Conservation (phyloP, 2,888 invertebrate species). For the Caenorhabditis wallacei region DNA sequence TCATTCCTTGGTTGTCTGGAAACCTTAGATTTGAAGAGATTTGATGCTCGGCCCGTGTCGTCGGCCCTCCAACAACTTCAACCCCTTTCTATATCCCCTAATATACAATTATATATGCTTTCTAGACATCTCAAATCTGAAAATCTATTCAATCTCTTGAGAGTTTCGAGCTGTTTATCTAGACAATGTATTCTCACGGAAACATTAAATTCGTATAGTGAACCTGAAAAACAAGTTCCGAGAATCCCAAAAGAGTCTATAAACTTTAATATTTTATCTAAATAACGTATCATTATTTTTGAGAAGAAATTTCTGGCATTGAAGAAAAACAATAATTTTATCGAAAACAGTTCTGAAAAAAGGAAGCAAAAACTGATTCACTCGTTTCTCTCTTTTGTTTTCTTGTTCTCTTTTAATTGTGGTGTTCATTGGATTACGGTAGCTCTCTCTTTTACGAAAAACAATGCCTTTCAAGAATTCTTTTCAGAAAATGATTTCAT, state of each 20-base stretch:
- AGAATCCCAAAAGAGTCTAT: neutral
- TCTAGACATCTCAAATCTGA: neutral
- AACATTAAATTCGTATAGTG: slow-evolving; percentile 2
- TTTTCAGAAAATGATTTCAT: neutral
- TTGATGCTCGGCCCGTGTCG: too few relatives aligned
- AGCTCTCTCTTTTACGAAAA: too few relatives aligned
- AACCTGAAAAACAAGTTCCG: slow-evolving; percentile 3
- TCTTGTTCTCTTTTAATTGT: too few relatives aligned
- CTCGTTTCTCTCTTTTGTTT: too few relatives aligned
- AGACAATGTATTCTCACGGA: neutral
- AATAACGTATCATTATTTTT: neutral
- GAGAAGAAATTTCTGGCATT: neutral
- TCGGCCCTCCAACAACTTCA: too few relatives aligned
- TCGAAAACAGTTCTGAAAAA: neutral
- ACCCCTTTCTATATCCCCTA: too few relatives aligned
- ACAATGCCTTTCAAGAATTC: too few relatives aligned
- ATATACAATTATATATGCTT: too few relatives aligned
- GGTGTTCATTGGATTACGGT: too few relatives aligned
- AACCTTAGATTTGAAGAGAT: too few relatives aligned
- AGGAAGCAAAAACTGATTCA: too few relatives aligned
- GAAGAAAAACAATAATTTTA: neutral
- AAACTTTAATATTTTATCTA: neutral
- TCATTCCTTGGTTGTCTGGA: too few relatives aligned
- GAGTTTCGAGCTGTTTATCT: neutral
- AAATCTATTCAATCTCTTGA: neutral